Conservation (phyloP, 2,113 vertebrate genomes). For the Promerops cafer region DNA sequence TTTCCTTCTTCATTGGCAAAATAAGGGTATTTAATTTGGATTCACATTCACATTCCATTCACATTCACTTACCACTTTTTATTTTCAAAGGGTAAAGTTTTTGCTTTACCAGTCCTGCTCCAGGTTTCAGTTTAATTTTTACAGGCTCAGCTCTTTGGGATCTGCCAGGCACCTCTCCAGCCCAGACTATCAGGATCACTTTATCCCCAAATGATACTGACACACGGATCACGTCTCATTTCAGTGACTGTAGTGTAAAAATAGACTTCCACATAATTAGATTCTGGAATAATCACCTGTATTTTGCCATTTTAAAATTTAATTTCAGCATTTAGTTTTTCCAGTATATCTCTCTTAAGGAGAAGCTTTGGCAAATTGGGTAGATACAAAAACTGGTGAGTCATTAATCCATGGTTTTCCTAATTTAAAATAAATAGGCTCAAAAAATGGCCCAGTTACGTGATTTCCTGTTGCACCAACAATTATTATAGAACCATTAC, state of each 20-base stretch:
- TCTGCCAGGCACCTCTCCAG: not conserved
- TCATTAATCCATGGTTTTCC: not conserved
- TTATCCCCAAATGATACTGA: not conserved
- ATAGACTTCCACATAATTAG: not conserved
- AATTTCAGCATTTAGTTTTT: not conserved
- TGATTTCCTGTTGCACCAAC: not conserved
- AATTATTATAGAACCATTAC: too few relatives aligned
- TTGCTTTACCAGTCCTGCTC: not conserved
- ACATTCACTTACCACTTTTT: not conserved
- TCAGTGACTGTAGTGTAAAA: not conserved
- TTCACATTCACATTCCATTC: too few relatives aligned
- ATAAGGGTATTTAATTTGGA: not conserved
- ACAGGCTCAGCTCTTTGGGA: not conserved
- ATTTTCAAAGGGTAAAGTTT: not conserved
- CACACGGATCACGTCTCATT: not conserved
- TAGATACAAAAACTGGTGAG: not conserved
- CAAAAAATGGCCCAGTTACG: rapidly evolving
- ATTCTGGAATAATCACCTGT: not conserved
- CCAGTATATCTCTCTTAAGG: not conserved
- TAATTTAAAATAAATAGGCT: not conserved
- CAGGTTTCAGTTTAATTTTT: not conserved
- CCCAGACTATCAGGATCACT: rapidly evolving
- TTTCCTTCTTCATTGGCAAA: not conserved
- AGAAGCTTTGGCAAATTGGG: not conserved
- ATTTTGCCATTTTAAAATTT: not conserved